These are phyloP conservation scores for Phymastichus coffea DNA, from an alignment of 1,140 invertebrate species.

Conservation along the genomic window DNA sequence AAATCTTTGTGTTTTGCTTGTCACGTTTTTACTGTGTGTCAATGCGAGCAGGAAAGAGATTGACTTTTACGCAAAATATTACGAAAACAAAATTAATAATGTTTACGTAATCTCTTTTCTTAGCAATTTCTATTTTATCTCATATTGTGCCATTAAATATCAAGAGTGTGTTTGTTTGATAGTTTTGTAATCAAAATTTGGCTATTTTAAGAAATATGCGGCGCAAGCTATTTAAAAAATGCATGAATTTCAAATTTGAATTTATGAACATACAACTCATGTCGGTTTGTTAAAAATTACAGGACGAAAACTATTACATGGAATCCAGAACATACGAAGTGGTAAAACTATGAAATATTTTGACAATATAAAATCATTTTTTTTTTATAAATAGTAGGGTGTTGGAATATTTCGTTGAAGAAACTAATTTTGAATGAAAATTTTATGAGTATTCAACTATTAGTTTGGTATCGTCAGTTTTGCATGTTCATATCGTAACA, in stretches of 20 bases:
- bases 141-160: no score
- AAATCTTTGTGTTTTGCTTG: constrained; percentile 1
- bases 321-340: constrained; percentile 76
- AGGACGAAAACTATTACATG: constrained; percentile 83
- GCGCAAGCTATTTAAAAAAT: no score
- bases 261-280: no score
- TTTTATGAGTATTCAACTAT: constrained; percentile 5
- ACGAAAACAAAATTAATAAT: no score
- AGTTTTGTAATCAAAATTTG: no score
- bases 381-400: constrained; percentile 10
- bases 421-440: not conserved
- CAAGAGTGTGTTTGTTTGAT: no score
- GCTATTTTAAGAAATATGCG: no score
- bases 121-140: no score
- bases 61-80: no score
- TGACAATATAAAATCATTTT: not conserved
- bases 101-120: no score
- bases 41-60: no score
- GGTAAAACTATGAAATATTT: constrained; percentile 58
- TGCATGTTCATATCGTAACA: constrained; percentile 7
- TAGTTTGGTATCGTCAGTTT: not conserved
- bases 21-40: constrained; percentile 7
- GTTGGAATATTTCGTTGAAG: constrained; percentile 23
- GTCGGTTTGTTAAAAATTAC: constrained; percentile 61
- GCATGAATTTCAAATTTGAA: no score